phyloP scores from a whole-genome alignment of 2,797 vertebrate genomes.

The Melanotaenia parkinsoni region DNA sequence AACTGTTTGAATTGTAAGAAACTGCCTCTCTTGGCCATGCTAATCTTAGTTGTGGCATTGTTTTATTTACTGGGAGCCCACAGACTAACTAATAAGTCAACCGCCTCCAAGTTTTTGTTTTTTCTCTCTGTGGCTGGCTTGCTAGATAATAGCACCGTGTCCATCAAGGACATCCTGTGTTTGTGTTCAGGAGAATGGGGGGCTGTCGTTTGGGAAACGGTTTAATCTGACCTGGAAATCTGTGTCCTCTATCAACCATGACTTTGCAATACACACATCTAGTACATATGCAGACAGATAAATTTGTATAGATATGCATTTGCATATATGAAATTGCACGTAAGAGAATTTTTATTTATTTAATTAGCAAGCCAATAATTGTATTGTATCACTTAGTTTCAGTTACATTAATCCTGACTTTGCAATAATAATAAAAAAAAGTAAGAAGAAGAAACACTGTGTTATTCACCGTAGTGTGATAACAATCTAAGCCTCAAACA shows the following conservation, averaged over 20 bases:
- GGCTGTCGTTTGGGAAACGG: slow-evolving; percentile 85
- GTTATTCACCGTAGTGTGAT: background rate
- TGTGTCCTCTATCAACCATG: slow-evolving; percentile 83
- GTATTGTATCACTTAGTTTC: background rate
- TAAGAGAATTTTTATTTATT: background rate
- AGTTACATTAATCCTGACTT: background rate
- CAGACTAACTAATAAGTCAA: slow-evolving; percentile 91
- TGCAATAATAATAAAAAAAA: background rate
- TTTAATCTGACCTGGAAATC: slow-evolving; percentile 86
- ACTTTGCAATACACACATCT: slow-evolving; percentile 73
- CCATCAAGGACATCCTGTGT: slow-evolving; percentile 98
- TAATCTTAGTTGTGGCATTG: slow-evolving; percentile 95
- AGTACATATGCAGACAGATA: slow-evolving; percentile 54
- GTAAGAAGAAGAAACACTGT: background rate
- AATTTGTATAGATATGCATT: slow-evolving; percentile 19
- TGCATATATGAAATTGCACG: slow-evolving; percentile 2
- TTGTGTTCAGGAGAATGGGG: slow-evolving; percentile 94
- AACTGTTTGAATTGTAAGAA: slow-evolving; percentile 82
- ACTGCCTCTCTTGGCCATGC: slow-evolving; percentile 83
- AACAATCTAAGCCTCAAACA: slow-evolving; percentile 7
- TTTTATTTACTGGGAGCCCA: slow-evolving; percentile 82
- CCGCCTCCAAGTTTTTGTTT: slow-evolving; percentile 78
- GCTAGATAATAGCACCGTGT: slow-evolving; percentile 91
- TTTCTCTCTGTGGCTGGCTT: slow-evolving; percentile 71
- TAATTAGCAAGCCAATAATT: background rate